These are phyloP conservation scores for Crematogaster levior DNA, from an alignment of 2,888 invertebrate genomes.

Conservation along the genomic window DNA sequence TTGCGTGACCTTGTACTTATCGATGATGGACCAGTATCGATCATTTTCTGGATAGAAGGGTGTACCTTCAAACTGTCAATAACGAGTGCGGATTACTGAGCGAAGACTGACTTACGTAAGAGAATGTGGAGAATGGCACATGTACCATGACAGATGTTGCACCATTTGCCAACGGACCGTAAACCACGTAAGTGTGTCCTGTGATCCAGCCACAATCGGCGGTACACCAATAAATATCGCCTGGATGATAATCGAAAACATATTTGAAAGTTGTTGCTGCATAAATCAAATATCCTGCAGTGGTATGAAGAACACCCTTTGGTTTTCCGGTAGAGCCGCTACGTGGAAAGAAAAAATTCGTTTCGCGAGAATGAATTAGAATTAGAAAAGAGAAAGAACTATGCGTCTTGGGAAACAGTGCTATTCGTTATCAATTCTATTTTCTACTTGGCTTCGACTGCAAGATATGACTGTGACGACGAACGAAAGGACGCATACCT, in stretches of 20 bases:
- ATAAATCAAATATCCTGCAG: slow-evolving; percentile 97
- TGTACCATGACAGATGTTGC: slow-evolving; percentile 97
- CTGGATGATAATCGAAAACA: slow-evolving; percentile 96
- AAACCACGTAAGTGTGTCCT: slow-evolving; percentile 96
- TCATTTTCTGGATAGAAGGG: slow-evolving; percentile 98
- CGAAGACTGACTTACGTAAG: neutral
- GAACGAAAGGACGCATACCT: slow-evolving; percentile 86
- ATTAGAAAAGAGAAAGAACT: neutral
- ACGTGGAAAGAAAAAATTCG: no score
- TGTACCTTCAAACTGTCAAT: slow-evolving; percentile 95
- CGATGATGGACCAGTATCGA: slow-evolving; percentile 96
- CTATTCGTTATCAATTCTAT: neutral
- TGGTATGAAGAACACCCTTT: slow-evolving; percentile 98
- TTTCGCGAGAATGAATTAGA: no score
- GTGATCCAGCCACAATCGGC: slow-evolving; percentile 99
- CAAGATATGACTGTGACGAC: no score
- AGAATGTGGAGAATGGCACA: slow-evolving; percentile 49
- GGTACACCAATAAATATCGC: slow-evolving; percentile 96
- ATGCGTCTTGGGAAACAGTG: neutral
- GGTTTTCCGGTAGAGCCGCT: slow-evolving; percentile 99
- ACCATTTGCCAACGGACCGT: slow-evolving; percentile 97
- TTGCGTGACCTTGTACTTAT: slow-evolving; percentile 97
- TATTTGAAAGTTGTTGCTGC: slow-evolving; percentile 97
- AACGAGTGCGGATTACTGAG: neutral
- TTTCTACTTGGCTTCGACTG: neutral